Evolutionary conservation across 1,140 invertebrate species (phyloP).

Genomic region (Augochlora pura): DNA sequence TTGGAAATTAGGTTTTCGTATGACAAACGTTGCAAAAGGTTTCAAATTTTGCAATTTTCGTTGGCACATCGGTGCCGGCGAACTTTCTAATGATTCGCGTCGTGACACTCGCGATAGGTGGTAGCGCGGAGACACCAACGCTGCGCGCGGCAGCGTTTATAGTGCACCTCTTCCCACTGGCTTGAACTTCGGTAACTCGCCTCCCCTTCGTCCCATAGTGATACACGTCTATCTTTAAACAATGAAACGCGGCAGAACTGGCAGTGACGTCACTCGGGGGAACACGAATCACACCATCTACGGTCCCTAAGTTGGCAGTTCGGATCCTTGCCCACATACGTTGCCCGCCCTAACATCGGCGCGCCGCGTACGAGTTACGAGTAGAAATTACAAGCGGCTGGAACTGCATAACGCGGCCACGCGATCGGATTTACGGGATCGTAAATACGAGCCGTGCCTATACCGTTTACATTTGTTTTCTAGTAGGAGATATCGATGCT

Average conservation of each 20-base stretch:
- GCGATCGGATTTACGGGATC: conserved; percentile 19
- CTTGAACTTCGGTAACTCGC: conserved; percentile 59
- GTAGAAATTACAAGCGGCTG: conserved; percentile 13
- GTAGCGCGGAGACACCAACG: conserved; percentile 31
- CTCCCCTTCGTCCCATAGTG: conserved; percentile 56
- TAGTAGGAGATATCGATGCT: neutral
- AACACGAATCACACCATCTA: conserved; percentile 64
- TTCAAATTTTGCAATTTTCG: too few species aligned
- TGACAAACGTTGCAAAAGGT: too few species aligned
- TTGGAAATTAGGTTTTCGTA: too few species aligned
- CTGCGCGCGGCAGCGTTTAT: conserved; percentile 57
- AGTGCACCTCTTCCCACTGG: conserved; percentile 66
- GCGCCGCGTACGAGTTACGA: neutral
- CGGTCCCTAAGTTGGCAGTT: conserved; percentile 57
- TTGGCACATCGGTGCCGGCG: too few species aligned
- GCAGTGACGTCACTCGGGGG: conserved; percentile 68
- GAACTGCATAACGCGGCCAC: conserved; percentile 14
- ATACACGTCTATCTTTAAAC: conserved; percentile 57
- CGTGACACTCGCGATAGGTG: conserved; percentile 27
- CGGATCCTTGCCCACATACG: conserved; percentile 47
- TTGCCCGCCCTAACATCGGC: neutral
- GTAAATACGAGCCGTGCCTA: conserved; percentile 1
- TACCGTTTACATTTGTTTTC: neutral
- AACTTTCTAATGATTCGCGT: conserved; percentile 13
- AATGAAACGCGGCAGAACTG: conserved; percentile 64